Base-by-base conservation (phyloP, 1,140 invertebrate genomes). In the Leptinotarsa texana region DNA sequence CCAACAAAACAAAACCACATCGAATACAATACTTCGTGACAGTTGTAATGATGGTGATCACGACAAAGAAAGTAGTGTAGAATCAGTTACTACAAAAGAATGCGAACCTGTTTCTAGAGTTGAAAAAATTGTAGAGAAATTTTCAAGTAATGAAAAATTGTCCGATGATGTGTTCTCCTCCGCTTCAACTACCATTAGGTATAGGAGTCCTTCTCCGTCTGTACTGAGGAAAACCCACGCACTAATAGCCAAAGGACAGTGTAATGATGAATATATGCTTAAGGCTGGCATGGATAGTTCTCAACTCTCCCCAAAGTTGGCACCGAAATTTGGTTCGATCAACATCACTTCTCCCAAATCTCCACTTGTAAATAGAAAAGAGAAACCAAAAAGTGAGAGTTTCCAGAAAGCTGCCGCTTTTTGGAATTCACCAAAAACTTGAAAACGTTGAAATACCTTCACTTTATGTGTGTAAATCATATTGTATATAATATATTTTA, bases 321-420 rank as follows among this genome's bases (percentile, higher is more conserved):
- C 27, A 47, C 63, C 73, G 65, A 65, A 77, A 67, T 48, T 18
- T 18, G 22, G 63, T 18, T 63, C 24, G 22, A 73, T 63, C 11
- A 65, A 71, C 21, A 66, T 27, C 61, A 74, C 61, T 71, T 77
- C 27, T 71, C 69, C 74, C n/a, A 71, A 75, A 69, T 76, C 74
- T 17, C 72, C 76, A 57, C 68, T 68, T 70, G 22, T 69, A 69
- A 76, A 73, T 73, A 77, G 33, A 22, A 75, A 73, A 63, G 77
- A 77, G 13, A 81, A 78, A 74, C 78, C 78, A 63, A 80, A 79
- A 74, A 81, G 79, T 74, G 82, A 80, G 48, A 79, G 77, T 63
- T 83, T 83, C 75, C 78, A 80, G 73, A 83, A 79, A 70, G 82
- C 79, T 13, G 76, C 82, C 0, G 82, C 82, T 51, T 83, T 83